Base-by-base conservation (phyloP, 2,797 vertebrate genomes). In the Psittacula derbiana region DNA sequence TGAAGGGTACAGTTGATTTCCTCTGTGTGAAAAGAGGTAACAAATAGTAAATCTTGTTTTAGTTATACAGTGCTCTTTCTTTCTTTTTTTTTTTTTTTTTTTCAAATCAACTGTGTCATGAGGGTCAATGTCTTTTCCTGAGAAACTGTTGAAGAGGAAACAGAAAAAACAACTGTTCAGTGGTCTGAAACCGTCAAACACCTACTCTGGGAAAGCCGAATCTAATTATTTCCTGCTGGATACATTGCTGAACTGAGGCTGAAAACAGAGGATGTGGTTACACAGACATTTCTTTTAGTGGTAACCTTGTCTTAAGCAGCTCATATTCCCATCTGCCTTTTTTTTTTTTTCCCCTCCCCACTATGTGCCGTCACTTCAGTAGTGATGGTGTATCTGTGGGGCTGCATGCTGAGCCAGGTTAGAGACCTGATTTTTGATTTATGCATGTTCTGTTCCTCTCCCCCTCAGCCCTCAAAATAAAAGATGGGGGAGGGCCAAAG, bases 151-250 rank as follows among this genome's bases (percentile, higher is more conserved):
- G 78, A 80, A 86, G 83, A 94, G 96, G 88, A 96, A 96, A 78
- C 57, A 90, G 93, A 88, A 95, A 92, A 96, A 81, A 40, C 71
- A 87, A 95, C 82, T 87, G 60, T 88, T 94, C 88, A 90, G 90
- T 1, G 0, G 66, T 88, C 52, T 95, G 88, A 92, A 95, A 74
- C 66, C 2, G 14, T 95, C 73, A 80, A 58, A 88, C 86, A 92
- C 90, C 86, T 96, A 93, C 94, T 92, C 70, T 93, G 88, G 94
- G 88, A 94, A 95, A 95, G 71, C 53, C 73, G 53, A 85, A 90
- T 91, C 60, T 94, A 96, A 97, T 95, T 86, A 71, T 94, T 96
- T 96, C 96, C 93, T 95, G 95, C 91, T 95, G 94, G 91, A 96
- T 86, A 67, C 74, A 44, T 49, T 92, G 80, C 91, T 96, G 93